Conservation (phyloP, 2,888 invertebrate species). For the Phorcus lineatus region DNA sequence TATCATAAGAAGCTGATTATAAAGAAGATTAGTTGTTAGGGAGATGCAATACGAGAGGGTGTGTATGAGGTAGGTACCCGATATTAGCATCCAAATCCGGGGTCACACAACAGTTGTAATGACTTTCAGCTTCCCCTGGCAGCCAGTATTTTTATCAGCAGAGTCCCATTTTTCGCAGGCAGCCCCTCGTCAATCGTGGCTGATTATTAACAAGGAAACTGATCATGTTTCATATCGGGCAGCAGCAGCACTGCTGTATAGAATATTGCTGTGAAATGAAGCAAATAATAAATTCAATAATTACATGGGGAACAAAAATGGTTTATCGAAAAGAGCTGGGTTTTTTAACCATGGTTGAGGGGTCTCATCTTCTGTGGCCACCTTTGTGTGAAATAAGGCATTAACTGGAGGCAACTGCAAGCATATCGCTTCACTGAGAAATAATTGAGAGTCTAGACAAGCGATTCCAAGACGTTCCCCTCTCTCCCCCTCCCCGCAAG, state of each 20-base stretch:
- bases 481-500: background rate
- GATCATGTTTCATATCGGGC: background rate
- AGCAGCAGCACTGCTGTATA: background rate
- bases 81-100: background rate
- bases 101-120: background rate
- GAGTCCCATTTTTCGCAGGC: background rate
- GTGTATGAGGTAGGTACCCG: background rate
- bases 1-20: background rate
- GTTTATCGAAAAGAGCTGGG: slow-evolving; percentile 41
- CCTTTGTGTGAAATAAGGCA: slow-evolving; percentile 45
- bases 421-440: slow-evolving; percentile 24
- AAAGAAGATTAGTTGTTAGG: background rate
- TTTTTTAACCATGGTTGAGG: slow-evolving; percentile 29
- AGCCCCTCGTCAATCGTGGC: background rate
- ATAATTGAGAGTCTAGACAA: slow-evolving; percentile 39
- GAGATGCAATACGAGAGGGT: background rate
- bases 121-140: background rate
- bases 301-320: slow-evolving; percentile 46
- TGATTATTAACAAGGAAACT: slow-evolving; percentile 8
- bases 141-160: background rate
- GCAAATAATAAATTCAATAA: slow-evolving; percentile 50
- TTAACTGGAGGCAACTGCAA: slow-evolving; percentile 31
- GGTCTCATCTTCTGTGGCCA: slow-evolving; percentile 26
- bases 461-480: slow-evolving; percentile 25
- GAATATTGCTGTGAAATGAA: slow-evolving; percentile 48